Percentiles rank a stretch among this genome's conserved stretches.
Conservation (phyloP, 1,140 invertebrate species). For the Saccostrea glomerata region DNA sequence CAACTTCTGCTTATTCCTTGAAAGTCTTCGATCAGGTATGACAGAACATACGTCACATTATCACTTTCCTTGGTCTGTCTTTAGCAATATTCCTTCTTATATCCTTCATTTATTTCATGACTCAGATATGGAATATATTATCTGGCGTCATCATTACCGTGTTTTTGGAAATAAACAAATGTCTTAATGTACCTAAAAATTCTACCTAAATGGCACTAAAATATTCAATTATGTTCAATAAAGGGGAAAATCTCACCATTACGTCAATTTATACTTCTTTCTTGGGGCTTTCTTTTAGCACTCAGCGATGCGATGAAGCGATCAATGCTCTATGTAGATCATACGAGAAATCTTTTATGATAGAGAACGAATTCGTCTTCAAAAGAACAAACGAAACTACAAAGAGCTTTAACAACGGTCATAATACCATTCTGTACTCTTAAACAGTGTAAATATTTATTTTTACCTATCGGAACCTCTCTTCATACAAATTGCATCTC, state of each 20-base stretch:
- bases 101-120: background rate
- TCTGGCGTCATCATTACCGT: background rate
- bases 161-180: background rate
- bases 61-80: background rate
- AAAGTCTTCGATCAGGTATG: background rate
- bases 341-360: background rate
- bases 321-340: background rate
- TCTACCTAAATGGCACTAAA: constrained; percentile 10
- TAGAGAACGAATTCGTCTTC: background rate
- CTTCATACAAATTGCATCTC: too few species aligned
- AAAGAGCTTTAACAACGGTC: background rate
- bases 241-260: constrained; percentile 18
- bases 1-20: background rate
- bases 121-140: background rate
- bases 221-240: constrained; percentile 23
- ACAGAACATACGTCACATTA: background rate
- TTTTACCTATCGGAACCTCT: too few species aligned
- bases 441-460: too few species aligned
- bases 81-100: background rate
- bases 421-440: too few species aligned
- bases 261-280: constrained; percentile 14
- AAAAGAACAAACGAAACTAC: background rate
- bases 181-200: background rate
- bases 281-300: background rate
- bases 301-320: background rate